Evolutionary conservation across 2,888 invertebrate genomes (phyloP), one percentile per base, ranked within the genome.

Genomic region (Parthenolecanium corni): DNA sequence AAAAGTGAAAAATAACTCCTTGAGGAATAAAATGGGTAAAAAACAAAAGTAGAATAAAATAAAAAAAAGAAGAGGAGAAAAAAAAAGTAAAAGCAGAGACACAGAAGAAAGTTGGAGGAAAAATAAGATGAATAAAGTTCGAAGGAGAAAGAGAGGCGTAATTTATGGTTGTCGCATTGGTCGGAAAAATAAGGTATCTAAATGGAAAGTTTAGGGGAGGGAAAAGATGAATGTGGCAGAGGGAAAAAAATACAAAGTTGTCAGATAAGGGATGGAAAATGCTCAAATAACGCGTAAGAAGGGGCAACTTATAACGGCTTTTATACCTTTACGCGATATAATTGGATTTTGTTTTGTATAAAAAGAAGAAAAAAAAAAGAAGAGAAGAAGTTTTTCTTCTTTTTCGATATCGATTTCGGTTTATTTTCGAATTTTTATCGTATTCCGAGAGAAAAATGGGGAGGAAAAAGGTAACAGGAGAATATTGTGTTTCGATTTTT

Each of bases 241-340:
- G 31, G 49, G 58, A 58, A 47, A 47, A 58, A 58, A 58, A 58
- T 58, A 58, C 58, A 58, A 58, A 58, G 58, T 58, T 58, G 58
- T 58, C 58, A 58, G 58, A 58, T 58, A 58, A 58, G 58, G 47
- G 58, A 58, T 58, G 49, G n/a, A 56, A 58, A 58, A 58, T 58
- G 58, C 58, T 58, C 58, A 58, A 58, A 58, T 58, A 58, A 58
- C 47, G 58, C 58, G 58, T 36, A 38, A 58, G 58, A 58, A n/a
- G 49, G 58, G 58, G 58, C 25, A 58, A 58, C 58, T 58, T 58
- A 58, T 58, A 58, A 58, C 49, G 58, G 58, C 58, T 58, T 58
- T 58, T 58, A 58, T 58, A 58, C 58, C 58, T 58, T 49, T 58
- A 58, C 58, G 58, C 58, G 58, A 58, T 58, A 58, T 58, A 58